Conservation (phyloP, 1,140 invertebrate genomes). For the Liolophura sinensis region DNA sequence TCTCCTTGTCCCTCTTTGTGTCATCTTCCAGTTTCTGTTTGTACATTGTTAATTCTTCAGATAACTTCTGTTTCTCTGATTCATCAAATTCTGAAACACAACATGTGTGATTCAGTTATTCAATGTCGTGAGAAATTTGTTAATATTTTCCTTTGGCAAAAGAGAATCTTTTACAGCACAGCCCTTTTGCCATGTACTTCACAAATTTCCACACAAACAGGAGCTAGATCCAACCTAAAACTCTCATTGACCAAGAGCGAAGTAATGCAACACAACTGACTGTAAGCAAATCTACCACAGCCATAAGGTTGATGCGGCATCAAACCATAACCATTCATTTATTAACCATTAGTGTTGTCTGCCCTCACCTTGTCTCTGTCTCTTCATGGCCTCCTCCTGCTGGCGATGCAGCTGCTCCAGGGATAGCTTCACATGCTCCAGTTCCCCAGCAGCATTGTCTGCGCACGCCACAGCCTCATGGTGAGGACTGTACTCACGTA, state of each 20-base stretch:
- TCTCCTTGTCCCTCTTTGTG: slow-evolving; percentile 43
- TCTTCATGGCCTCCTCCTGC: slow-evolving; percentile 36
- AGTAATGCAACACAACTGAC: no score
- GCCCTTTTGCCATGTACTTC: no score
- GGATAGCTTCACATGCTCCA: slow-evolving; percentile 39
- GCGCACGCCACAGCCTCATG: slow-evolving; percentile 36
- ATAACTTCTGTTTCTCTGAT: slow-evolving; percentile 34
- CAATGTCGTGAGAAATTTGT: no score
- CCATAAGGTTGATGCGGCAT: no score
- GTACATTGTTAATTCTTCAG: slow-evolving; percentile 44
- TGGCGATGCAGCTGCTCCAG: slow-evolving; percentile 40
- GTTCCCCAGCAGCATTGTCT: slow-evolving; percentile 32
- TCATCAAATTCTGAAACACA: slow-evolving; percentile 42
- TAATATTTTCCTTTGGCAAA: no score
- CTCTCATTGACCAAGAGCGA: no score
- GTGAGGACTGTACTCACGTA: slow-evolving; percentile 41
- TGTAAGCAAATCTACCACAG: no score
- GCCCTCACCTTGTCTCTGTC: slow-evolving; percentile 41
- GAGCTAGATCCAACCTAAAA: no score
- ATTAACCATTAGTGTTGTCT: background rate
- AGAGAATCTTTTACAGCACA: no score
- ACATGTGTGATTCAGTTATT: no score
- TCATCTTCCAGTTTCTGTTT: slow-evolving; percentile 45
- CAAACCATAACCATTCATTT: no score
- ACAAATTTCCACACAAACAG: no score